These are phyloP conservation scores for Chaetops frenatus DNA, from an alignment of 2,113 vertebrate species.

Conservation along the genomic window DNA sequence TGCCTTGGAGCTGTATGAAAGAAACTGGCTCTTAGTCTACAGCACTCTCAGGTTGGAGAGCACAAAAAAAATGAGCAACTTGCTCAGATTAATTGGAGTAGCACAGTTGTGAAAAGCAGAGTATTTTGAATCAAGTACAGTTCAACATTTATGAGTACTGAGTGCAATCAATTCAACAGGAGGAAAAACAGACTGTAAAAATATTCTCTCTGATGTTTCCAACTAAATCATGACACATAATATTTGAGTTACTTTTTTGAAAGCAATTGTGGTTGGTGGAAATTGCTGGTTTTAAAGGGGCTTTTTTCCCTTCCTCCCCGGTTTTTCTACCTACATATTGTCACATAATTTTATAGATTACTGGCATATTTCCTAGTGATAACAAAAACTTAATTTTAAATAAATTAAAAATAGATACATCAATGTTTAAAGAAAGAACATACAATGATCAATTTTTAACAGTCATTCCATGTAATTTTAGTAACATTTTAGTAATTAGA, in stretches of 20 bases:
- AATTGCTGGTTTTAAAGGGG: not conserved
- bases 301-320: not conserved
- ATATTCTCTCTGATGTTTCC: not conserved
- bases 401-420: not conserved
- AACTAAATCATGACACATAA: not conserved
- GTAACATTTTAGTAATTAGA: not conserved
- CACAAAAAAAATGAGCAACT: not conserved
- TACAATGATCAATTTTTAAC: not conserved
- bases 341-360: not conserved
- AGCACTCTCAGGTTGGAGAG: not conserved
- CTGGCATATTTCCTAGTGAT: not conserved
- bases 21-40: not conserved
- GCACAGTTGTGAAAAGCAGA: not conserved
- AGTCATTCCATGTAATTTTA: not conserved
- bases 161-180: not conserved
- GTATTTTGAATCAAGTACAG: not conserved
- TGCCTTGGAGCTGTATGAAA: not conserved
- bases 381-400: not conserved
- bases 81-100: not conserved
- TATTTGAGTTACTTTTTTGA: not conserved
- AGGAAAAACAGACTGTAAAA: not conserved
- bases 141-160: not conserved
- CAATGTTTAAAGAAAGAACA: not conserved
- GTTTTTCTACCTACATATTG: not conserved
- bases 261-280: not conserved